Evolutionary conservation across 1,140 invertebrate genomes (phyloP).

Genomic region (Polypedilum vanderplanki): DNA sequence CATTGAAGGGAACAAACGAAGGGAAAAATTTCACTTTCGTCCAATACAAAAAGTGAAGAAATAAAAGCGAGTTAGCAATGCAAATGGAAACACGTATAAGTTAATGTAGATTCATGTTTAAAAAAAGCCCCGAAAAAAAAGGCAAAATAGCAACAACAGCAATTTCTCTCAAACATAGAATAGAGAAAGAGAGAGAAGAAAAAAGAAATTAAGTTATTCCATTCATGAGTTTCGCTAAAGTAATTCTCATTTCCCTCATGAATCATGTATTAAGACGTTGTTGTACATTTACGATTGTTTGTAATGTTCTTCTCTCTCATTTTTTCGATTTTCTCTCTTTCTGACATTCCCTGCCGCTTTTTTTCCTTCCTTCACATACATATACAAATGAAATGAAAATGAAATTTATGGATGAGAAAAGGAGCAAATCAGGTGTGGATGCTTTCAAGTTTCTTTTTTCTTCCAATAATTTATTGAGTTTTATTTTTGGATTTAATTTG

Average conservation of each 20-base stretch:
- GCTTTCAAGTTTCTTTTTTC: no score
- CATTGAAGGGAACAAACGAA: neutral
- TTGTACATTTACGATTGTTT: slow-evolving; percentile 12
- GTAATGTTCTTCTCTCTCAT: neutral
- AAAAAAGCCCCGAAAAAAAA: neutral
- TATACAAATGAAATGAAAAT: no score
- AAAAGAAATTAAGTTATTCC: neutral
- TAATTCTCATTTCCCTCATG: slow-evolving; percentile 17
- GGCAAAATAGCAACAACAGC: neutral
- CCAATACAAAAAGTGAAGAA: no score
- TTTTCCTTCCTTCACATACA: no score
- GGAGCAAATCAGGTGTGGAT: no score
- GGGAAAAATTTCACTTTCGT: no score
- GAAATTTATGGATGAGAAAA: no score
- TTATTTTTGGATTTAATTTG: no score
- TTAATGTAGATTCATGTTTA: neutral
- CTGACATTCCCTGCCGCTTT: no score
- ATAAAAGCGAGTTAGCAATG: neutral
- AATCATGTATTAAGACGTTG: slow-evolving; percentile 18
- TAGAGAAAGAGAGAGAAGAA: neutral
- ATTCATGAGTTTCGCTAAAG: slow-evolving; percentile 11
- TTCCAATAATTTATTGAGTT: no score
- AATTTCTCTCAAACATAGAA: neutral
- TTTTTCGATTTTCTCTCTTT: no score
- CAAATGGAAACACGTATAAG: slow-evolving; percentile 17